Conservation (phyloP, 2,888 invertebrate genomes). For the Bombylius major region DNA sequence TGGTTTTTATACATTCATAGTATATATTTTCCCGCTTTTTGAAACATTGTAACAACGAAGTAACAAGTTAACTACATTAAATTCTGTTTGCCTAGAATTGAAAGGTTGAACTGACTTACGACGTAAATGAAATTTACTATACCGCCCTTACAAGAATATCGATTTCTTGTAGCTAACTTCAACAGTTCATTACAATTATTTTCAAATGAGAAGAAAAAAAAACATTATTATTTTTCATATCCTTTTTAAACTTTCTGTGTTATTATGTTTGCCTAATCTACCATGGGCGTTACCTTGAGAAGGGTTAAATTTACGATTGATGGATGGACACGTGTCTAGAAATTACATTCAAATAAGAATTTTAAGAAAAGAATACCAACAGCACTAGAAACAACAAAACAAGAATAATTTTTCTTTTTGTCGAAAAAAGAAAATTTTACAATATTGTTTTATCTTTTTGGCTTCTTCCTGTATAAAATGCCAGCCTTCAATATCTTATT, state of each 20-base stretch:
- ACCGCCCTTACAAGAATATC: constrained; percentile 11
- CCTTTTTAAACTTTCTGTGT: not conserved
- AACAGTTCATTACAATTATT: too few species aligned
- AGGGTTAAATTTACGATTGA: constrained; percentile 30
- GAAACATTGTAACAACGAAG: constrained; percentile 27
- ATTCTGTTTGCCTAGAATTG: constrained; percentile 26
- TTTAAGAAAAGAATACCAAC: not conserved
- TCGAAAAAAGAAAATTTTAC: not conserved
- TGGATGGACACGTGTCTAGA: constrained; percentile 35
- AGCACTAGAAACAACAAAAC: not conserved
- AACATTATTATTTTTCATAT: not conserved
- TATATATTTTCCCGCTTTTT: not conserved
- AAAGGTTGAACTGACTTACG: constrained; percentile 38
- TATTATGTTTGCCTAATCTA: constrained; percentile 27
- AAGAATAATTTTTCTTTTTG: not conserved
- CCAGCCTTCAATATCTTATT: not conserved
- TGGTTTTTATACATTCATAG: too few species aligned
- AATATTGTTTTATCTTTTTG: not conserved
- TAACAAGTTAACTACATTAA: constrained; percentile 18
- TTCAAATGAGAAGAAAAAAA: not conserved
- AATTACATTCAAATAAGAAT: constrained; percentile 14
- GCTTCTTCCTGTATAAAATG: not conserved
- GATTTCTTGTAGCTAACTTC: not conserved
- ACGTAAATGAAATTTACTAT: constrained; percentile 31
- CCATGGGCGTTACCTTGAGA: constrained; percentile 40